phyloP scores from a whole-genome alignment of 1,140 invertebrate genomes.

The Calycopis cecrops region DNA sequence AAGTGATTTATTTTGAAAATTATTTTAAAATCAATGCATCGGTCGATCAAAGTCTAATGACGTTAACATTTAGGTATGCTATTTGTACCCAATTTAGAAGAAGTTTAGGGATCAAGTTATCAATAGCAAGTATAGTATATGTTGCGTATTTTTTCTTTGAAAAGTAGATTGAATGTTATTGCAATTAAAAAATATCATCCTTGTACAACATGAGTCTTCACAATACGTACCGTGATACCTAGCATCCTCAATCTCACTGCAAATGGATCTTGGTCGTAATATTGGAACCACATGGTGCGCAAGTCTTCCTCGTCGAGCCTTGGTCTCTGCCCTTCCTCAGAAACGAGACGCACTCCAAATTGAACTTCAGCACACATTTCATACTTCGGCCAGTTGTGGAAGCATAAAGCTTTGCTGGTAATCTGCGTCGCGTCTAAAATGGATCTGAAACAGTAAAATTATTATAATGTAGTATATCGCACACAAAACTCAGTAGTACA shows the following conservation, averaged over 20 bases:
- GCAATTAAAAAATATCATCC: too few relatives aligned
- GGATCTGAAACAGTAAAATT: slow-evolving; percentile 37
- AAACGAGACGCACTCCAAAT: slow-evolving; percentile 48
- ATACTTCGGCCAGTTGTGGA: slow-evolving; percentile 54
- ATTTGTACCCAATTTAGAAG: too few relatives aligned
- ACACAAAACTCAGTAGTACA: too few relatives aligned
- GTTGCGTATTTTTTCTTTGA: too few relatives aligned
- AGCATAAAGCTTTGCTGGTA: slow-evolving; percentile 38
- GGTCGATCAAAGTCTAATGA: too few relatives aligned
- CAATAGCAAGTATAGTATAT: too few relatives aligned
- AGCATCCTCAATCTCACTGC: slow-evolving; percentile 35
- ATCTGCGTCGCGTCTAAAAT: slow-evolving; percentile 48
- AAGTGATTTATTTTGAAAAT: too few relatives aligned
- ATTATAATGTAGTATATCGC: too few relatives aligned
- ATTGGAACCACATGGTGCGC: slow-evolving; percentile 49
- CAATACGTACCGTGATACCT: slow-evolving; percentile 37
- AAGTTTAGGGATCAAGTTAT: too few relatives aligned
- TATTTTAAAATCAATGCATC: too few relatives aligned
- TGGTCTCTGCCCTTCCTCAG: slow-evolving; percentile 34
- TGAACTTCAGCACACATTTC: slow-evolving; percentile 47
- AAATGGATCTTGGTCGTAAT: slow-evolving; percentile 37
- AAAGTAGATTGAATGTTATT: too few relatives aligned
- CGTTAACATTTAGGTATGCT: too few relatives aligned
- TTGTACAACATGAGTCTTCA: not conserved
- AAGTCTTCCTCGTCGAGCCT: slow-evolving; percentile 44